These are phyloP conservation scores for Conops quadrifasciatus DNA, from an alignment of 2,888 invertebrate genomes.

Conservation along the genomic window DNA sequence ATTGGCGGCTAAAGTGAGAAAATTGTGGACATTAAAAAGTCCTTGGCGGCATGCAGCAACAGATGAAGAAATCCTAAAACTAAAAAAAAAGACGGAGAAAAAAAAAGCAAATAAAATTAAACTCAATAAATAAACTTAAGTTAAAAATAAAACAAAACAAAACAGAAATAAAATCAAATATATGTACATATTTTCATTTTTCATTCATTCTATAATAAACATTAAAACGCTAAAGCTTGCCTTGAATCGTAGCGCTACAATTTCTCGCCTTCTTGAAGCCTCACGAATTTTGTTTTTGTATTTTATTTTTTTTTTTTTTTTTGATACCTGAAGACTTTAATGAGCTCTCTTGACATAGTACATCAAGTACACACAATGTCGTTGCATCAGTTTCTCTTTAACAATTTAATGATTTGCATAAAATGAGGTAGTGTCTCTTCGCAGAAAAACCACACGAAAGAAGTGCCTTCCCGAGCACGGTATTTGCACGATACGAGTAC, in stretches of 20 bases:
- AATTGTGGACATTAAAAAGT: background rate
- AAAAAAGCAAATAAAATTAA: background rate
- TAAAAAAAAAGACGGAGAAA: background rate
- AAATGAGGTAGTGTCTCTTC: conserved; percentile 4
- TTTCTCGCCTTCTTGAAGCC: background rate
- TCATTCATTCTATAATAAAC: background rate
- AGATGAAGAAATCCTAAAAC: too few relatives aligned
- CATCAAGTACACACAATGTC: too few relatives aligned
- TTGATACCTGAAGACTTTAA: background rate
- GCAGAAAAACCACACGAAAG: background rate
- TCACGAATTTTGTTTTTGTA: background rate
- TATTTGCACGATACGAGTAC: background rate
- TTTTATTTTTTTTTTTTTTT: background rate
- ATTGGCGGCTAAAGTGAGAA: too few relatives aligned
- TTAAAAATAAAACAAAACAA: background rate
- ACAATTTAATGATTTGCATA: conserved; percentile 24
- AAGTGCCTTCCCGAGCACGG: too few relatives aligned
- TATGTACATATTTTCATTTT: background rate
- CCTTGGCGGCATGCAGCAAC: background rate
- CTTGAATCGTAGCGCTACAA: background rate
- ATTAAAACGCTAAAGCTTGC: too few relatives aligned
- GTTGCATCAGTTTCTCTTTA: conserved; percentile 16
- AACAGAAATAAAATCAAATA: background rate
- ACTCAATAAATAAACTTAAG: too few relatives aligned
- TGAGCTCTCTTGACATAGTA: too few relatives aligned